Conservation (phyloP, 2,797 vertebrate genomes). For the Alexandromys oeconomus region DNA sequence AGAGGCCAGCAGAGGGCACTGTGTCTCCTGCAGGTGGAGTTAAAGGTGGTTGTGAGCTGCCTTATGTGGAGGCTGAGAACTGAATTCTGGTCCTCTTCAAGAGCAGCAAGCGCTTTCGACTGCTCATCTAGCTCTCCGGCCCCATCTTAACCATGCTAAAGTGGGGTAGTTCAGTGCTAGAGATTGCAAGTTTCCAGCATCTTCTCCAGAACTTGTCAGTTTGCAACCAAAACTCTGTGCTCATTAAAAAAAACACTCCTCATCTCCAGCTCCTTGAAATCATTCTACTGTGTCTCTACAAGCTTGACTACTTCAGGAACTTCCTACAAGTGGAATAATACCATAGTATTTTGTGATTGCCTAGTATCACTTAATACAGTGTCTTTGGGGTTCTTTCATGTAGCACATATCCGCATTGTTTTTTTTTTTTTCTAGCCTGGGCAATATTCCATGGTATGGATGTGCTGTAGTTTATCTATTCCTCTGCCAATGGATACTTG, state of each 20-base stretch:
- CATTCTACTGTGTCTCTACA: not conserved
- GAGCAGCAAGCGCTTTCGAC: not conserved
- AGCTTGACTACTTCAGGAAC: not conserved
- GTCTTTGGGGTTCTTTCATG: not conserved
- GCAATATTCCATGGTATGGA: not conserved
- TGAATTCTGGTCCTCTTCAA: not conserved
- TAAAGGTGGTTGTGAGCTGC: not conserved
- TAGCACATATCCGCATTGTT: not conserved
- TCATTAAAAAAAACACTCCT: not conserved
- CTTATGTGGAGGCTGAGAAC: not conserved
- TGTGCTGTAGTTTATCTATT: not conserved
- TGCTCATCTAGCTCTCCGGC: not conserved
- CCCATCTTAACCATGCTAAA: not conserved
- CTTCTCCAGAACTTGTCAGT: not conserved
- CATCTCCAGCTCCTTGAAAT: not conserved
- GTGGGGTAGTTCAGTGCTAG: not conserved
- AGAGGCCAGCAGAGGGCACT: not conserved
- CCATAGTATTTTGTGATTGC: not conserved
- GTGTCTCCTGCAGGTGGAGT: not conserved
- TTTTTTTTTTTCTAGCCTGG: not conserved
- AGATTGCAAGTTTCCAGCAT: not conserved
- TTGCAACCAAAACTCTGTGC: not conserved
- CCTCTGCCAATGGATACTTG: too few species aligned
- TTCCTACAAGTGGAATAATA: not conserved
- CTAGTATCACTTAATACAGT: not conserved